Evolutionary conservation across 2,888 invertebrate species (phyloP), one percentile per base, ranked within the genome.

Genomic region (Oligia latruncula): DNA sequence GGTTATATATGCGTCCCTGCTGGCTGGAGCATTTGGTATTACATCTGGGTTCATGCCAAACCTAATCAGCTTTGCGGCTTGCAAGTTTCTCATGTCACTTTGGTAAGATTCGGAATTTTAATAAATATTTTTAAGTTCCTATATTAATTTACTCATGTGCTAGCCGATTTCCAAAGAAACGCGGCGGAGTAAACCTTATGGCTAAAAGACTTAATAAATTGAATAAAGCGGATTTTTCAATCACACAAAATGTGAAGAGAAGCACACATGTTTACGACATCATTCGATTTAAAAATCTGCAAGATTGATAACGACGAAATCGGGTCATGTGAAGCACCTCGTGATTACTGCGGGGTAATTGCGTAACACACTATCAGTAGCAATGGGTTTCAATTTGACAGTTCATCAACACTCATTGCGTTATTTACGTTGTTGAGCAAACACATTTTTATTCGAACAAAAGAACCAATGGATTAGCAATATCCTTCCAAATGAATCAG

Each of bases 21-120:
- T 87, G 0, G 93, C 95, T 0, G 96, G 97, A 0, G 71, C 94
- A 0, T 94, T 97, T 40, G 97, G 98, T 0, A 88, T 98, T 0
- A 89, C 96, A 1, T 97, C 98, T 0, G 97, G 97, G 2, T 97
- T 98, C 84, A 97, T 98, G 87, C 97, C 97, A 0, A 96, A 97
- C 78, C 97, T 97, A n/a, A 96, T 97, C 87, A 97, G 97, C 88
- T 96, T 98, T 80, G 95, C 97, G 0, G 89, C 97, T 0, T 98
- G 97, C 90, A 97, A 98, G 87, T 97, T 98, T 88, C 90, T 98
- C 1, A 97, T 97, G 23, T 93, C 96, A 2, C 85, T 96, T 29
- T 96, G 96, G 96, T 96, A 92, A 92, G 92, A 76, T 74, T 55
- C 35, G 3, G 0, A 43, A 15, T 62, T 60, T 23, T 1, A 71